Evolutionary conservation across 2,797 vertebrate genomes (phyloP), one percentile per base, ranked within the genome.

Genomic region (Octomys mimax): DNA sequence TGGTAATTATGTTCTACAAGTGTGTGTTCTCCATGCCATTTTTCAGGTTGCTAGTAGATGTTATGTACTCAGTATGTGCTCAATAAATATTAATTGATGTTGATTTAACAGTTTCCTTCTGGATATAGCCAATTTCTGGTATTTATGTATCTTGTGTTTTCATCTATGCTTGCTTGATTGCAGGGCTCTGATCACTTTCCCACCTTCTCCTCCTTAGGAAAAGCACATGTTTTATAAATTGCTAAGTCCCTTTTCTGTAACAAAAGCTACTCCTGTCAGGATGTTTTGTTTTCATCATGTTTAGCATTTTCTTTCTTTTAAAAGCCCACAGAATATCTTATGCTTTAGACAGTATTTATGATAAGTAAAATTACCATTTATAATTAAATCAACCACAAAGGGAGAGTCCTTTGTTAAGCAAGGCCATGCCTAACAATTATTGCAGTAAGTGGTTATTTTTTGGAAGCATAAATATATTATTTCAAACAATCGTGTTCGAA

Each of bases 71-170:
- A 96, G 87, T 96, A 97, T 66, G 95, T 96, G 90, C 71, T 96
- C 71, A 92, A 77, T 97, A 97, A 96, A 96, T 97, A 96, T 87
- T 97, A 97, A 97, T 96, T 96, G 92, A 95, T 95, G 91, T 95
- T 91, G 87, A 95, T 82, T 22, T 89, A 95, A 94, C 75, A 96
- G 18, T 95, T 94, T 95, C n/a, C 79, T 95, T 95, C 83, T 94
- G 28, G 54, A 89, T 95, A 49, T 89, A 94, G 94, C 94, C 46
- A 87, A 33, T 95, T 96, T 96, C 83, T 96, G 62, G 77, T 62
- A 61, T 91, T 85, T 84, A 24, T 70, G 52, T 21, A 91, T 95
- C 31, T 70, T 92, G 92, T 94, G 81, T 96, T 96, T 97, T 80
- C 71, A 86, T 96, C 61, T 92, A 13, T 87, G 64, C n/a, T 86